phyloP scores from a whole-genome alignment of 2,888 invertebrate genomes.

The Reticulitermes lucifugus region DNA sequence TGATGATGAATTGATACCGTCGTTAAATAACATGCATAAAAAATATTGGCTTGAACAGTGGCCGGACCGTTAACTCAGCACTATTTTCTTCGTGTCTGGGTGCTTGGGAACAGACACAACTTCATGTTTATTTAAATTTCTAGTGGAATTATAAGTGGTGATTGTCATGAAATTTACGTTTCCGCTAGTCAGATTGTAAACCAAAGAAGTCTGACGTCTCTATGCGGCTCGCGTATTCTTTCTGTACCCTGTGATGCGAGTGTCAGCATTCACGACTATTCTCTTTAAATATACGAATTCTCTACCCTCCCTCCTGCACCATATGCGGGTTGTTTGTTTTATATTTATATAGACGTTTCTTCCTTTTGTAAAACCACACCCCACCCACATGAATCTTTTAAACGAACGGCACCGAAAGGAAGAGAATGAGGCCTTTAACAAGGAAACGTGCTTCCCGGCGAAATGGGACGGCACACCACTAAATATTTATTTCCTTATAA shows the following conservation, averaged over 20 bases:
- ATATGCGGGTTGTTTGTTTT: constrained; percentile 27
- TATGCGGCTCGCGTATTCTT: no score
- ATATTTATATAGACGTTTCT: constrained; percentile 23
- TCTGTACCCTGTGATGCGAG: not conserved
- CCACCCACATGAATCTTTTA: constrained; percentile 27
- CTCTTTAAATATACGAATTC: constrained; percentile 11
- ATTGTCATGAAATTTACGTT: no score
- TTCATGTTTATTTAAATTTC: no score
- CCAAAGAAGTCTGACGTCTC: no score
- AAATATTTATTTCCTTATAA: constrained; percentile 31
- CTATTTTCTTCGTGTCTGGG: no score
- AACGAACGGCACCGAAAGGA: not conserved
- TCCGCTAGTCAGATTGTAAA: no score
- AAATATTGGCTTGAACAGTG: no score
- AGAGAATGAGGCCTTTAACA: constrained; percentile 25
- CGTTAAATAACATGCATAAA: no score
- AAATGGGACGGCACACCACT: not conserved
- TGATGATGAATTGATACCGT: no score
- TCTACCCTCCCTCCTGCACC: not conserved
- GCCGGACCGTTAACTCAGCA: no score
- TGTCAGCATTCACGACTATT: not conserved
- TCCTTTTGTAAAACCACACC: not conserved
- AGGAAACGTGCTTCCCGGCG: not conserved
- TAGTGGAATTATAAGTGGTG: no score
- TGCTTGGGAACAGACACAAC: no score